Base-by-base conservation (phyloP, 92 coral and sea anemone species). In the Parazoanthus atlanticus region DNA sequence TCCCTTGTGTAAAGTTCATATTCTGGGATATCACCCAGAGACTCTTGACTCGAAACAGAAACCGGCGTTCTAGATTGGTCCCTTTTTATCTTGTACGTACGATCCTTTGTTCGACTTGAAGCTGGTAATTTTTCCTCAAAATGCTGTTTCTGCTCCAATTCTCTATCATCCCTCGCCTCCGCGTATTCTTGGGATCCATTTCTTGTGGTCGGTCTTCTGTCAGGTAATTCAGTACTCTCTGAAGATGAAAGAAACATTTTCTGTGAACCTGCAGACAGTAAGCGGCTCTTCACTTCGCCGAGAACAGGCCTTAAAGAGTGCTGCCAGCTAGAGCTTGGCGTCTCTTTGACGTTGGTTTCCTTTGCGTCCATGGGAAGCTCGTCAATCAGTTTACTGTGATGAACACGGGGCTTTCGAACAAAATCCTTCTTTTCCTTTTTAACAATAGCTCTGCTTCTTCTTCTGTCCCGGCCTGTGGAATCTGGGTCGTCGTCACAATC, bases 391-490 rank as follows among this genome's bases (percentile, higher is more conserved):
- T 90, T 91, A 65, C 94, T 93, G 69, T 90, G 94, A 80, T 91
- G 91, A 17, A 31, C 77, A 41, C 90, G 88, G n/a, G 93, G 92
- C 54, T 94, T 91, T 61, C 92, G 85, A 9, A 79, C 85, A 76
- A 6, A 66, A 11, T 88, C 93, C 2, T 85, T 89, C 77, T 89
- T 92, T 74, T 95, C 98, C 69, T 93, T 95, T 81, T 93, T 93
- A 41, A 32, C 67, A 70, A 91, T 10, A n/a, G 31, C 47, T 80
- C 88, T 36, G 29, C 41, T 52, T 29, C 47, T 78, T 85, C 86
- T 23, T 26, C 86, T 88, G 36, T 90, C 87, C 15, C 72, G 65
- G 52, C 52, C 69, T 29, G 78, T 41, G 2, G 79, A 28, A 17
- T 81, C 83, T 46, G 28, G 92, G 21, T 88, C 87, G 47, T 84